Percentiles rank a stretch among this genome's conserved stretches.
phyloP scores from a whole-genome alignment of 2,113 vertebrate species.

The Procavia capensis region DNA sequence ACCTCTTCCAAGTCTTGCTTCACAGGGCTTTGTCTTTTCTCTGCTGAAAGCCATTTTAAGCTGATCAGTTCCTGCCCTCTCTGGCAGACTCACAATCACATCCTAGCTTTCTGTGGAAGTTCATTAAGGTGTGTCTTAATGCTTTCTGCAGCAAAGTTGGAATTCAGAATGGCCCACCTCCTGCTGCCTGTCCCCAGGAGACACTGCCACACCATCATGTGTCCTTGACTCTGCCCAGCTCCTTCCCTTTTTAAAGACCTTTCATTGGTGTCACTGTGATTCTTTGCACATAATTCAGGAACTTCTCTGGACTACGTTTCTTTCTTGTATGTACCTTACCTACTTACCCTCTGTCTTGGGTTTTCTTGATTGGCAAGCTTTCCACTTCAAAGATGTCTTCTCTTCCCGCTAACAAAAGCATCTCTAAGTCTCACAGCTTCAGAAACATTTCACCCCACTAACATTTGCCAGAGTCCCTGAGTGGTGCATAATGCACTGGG shows the following conservation, averaged over 20 bases:
- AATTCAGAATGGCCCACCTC: not conserved
- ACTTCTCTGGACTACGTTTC: not conserved
- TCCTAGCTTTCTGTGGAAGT: not conserved
- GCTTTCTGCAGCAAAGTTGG: not conserved
- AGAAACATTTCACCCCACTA: not conserved
- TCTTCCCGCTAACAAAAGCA: not conserved
- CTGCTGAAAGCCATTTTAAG: not conserved
- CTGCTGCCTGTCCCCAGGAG: not conserved
- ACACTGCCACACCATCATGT: not conserved
- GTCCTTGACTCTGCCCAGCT: not conserved
- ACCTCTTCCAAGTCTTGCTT: not conserved
- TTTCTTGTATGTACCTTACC: not conserved
- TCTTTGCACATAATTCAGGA: not conserved
- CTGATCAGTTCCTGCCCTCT: not conserved
- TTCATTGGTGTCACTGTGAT: not conserved
- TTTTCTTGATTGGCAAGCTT: not conserved
- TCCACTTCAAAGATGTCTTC: not conserved
- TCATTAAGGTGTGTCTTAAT: not conserved
- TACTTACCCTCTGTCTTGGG: not conserved
- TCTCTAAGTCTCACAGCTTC: not conserved
- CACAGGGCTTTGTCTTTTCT: not conserved
- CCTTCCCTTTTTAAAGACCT: not conserved
- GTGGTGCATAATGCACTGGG: not conserved
- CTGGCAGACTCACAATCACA: not conserved
- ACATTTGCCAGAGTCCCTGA: not conserved